Base-by-base conservation (phyloP, 1,140 invertebrate species). In the Alviniconcha marisindica region DNA sequence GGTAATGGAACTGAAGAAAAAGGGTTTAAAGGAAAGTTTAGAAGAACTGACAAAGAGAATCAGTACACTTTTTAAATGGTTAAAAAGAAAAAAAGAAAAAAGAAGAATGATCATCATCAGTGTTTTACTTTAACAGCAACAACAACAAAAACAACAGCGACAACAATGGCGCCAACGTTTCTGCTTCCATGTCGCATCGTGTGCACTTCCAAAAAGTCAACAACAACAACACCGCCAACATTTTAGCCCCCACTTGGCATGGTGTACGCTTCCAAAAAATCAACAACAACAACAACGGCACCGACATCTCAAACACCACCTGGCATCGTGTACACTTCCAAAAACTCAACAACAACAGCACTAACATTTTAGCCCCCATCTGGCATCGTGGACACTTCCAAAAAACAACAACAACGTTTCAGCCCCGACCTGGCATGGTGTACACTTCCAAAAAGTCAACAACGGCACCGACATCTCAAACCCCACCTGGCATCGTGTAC, bases 381-480 rank as follows among this genome's bases (percentile, higher is more conserved):
- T 33, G 28, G 5, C 2, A 69, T 33, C 10, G 7, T 51, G 48
- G 18, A 18, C 7, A 51, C 7, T 10, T 7, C 48, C 7, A 18
- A 18, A 51, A 18, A 18, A 18, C 7, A 18, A 51, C 48, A 51
- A 18, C 48, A 51, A 18, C 48, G 48, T 18, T 51, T 7, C 18
- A 69, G 33, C 24, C 15, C 81, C 83, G 82, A 92, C 91, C 90
- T 1, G 94, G 92, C 48, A 95, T 95, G 74, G 94, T 96, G 86
- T 93, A 94, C 88, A 97, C 96, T 93, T 98, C 96, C 10, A 97
- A 92, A 90, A 98, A 99, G 91, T 98, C 97, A 4, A 98, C 99
- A 74, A 98, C 98, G 18, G 97, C 96, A 28, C 31, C 1, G n/a
- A 63, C n/a, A 56, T n/a, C 36, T n/a, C 31, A 38, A 54, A 24